Conservation (phyloP, 1,140 invertebrate genomes). For the Pogonomyrmex barbatus region DNA sequence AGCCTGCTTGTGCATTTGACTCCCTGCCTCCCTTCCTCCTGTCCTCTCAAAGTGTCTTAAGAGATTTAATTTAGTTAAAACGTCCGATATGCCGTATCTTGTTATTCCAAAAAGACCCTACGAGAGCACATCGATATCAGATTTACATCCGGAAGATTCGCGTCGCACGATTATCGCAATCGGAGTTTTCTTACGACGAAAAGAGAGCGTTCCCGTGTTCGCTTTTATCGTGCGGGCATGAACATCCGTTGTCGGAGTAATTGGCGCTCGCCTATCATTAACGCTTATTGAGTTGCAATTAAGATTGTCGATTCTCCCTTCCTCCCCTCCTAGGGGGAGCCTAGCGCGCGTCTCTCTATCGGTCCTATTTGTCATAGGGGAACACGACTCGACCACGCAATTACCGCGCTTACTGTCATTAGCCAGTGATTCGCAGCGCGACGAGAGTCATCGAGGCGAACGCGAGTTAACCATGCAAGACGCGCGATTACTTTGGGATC, state of each 20-base stretch:
- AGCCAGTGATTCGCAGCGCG: constrained; percentile 46
- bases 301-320: constrained; percentile 48
- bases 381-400: constrained; percentile 24
- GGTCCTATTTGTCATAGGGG: constrained; percentile 39
- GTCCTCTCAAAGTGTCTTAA: neutral
- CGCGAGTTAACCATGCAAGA: constrained; percentile 17
- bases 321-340: neutral
- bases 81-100: neutral
- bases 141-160: neutral
- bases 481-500: constrained; percentile 46
- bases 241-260: constrained; percentile 35
- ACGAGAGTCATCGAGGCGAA: constrained; percentile 39
- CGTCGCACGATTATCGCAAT: neutral
- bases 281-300: constrained; percentile 66
- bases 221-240: constrained; percentile 26
- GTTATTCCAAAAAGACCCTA: neutral
- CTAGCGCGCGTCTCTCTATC: constrained; percentile 15
- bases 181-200: constrained; percentile 5
- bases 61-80: neutral
- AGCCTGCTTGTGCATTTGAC: too few relatives aligned
- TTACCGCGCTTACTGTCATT: constrained; percentile 40
- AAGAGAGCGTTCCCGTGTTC: constrained; percentile 47
- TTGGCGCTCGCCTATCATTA: constrained; percentile 61
- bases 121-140: neutral
- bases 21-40: too few relatives aligned